phyloP scores from a whole-genome alignment of 2,113 vertebrate genomes.

The Condylura cristata region DNA sequence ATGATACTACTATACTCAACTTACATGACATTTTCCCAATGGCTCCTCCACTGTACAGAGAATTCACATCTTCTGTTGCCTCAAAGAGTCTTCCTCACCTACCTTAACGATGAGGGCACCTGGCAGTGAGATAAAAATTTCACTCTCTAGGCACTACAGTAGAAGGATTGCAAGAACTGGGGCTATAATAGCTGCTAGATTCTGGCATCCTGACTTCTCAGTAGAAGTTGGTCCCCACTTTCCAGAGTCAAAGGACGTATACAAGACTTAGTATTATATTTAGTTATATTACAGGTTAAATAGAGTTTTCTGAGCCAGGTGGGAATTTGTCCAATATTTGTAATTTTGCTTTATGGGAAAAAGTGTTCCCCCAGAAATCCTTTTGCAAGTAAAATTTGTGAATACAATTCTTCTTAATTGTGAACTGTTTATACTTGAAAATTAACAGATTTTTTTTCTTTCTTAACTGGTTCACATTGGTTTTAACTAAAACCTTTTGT shows the following conservation, averaged over 20 bases:
- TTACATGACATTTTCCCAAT: not conserved
- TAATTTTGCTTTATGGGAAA: not conserved
- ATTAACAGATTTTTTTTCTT: not conserved
- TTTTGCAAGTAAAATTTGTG: slow-evolving; percentile 35
- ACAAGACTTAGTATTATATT: not conserved
- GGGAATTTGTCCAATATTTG: slow-evolving; percentile 30
- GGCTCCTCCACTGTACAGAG: not conserved
- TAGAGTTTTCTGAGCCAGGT: not conserved
- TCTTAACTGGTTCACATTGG: not conserved
- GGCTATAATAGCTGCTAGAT: not conserved
- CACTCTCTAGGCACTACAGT: not conserved
- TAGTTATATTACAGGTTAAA: not conserved
- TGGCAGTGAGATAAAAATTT: not conserved
- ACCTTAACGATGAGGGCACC: not conserved
- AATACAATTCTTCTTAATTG: slow-evolving; percentile 11
- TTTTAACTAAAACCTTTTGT: not conserved
- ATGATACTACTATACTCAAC: not conserved
- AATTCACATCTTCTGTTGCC: not conserved
- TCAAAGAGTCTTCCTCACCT: not conserved
- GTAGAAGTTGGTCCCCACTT: slow-evolving; percentile 11
- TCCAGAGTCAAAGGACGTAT: not conserved
- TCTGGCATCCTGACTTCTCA: not conserved
- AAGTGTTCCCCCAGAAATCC: not conserved
- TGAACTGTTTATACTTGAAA: not conserved
- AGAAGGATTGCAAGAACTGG: not conserved